Conservation (phyloP, 1,140 invertebrate genomes). For the Drosophila pachea region DNA sequence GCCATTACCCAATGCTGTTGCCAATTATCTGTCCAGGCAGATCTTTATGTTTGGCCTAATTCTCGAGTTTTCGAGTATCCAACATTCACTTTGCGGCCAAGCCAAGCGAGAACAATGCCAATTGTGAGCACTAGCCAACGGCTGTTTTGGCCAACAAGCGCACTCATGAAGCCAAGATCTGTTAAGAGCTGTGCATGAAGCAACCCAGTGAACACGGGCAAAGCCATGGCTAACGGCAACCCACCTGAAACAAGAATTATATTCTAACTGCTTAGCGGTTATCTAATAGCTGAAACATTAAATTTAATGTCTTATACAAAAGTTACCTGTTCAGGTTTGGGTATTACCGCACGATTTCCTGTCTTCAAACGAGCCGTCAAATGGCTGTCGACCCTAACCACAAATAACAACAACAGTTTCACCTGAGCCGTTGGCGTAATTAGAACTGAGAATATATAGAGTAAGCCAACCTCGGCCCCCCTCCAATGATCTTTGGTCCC, state of each 20-base stretch:
- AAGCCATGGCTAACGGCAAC: slow-evolving; percentile 9
- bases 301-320: slow-evolving; percentile 30
- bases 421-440: slow-evolving; percentile 4
- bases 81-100: too few species aligned
- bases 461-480: not conserved
- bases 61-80: too few species aligned
- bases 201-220: slow-evolving; percentile 19
- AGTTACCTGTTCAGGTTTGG: slow-evolving; percentile 19
- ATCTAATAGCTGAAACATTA: slow-evolving; percentile 35
- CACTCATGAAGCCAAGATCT: not conserved
- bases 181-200: slow-evolving; percentile 19
- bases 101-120: slow-evolving; percentile 24
- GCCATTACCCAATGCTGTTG: not conserved
- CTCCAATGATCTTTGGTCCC: not conserved
- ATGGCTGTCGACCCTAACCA: slow-evolving; percentile 5
- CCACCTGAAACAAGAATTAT: not conserved
- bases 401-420: not conserved
- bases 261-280: slow-evolving; percentile 35
- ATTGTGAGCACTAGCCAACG: slow-evolving; percentile 19
- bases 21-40: not conserved
- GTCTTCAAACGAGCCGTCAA: slow-evolving; percentile 30
- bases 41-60: not conserved
- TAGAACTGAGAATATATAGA: slow-evolving; percentile 13
- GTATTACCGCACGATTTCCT: slow-evolving; percentile 33
- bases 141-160: slow-evolving; percentile 29